Evolutionary conservation across 2,797 vertebrate genomes (phyloP).

Genomic region (Rhinichthys osculus): DNA sequence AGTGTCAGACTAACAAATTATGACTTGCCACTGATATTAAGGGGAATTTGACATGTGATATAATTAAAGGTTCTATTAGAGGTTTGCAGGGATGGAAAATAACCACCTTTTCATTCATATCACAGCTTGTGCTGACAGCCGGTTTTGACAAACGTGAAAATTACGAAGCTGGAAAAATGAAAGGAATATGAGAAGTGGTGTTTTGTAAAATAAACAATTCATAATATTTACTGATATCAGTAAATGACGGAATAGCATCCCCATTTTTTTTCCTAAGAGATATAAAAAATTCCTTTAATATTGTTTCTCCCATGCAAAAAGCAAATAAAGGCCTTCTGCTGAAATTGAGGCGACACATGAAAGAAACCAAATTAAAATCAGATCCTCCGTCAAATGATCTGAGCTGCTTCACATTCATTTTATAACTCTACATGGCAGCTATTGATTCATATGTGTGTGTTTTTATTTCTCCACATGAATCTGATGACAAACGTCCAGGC

Average conservation of each 20-base stretch:
- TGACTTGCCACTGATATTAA: constrained; percentile 6
- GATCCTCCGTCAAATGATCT: not conserved
- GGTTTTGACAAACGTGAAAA: constrained; percentile 20
- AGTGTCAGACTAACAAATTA: constrained; percentile 15
- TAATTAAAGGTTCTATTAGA: constrained; percentile 33
- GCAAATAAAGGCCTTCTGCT: not conserved
- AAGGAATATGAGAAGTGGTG: not conserved
- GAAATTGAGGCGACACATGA: too few species aligned
- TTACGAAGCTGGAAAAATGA: not conserved
- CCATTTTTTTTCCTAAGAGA: too few species aligned
- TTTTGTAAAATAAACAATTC: constrained; percentile 37
- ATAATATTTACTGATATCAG: not conserved
- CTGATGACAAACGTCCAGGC: not conserved
- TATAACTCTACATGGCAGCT: not conserved
- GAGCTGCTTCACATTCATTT: not conserved
- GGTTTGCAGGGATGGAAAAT: constrained; percentile 18
- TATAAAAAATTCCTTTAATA: not conserved
- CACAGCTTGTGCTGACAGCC: constrained; percentile 22
- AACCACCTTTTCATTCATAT: constrained; percentile 27
- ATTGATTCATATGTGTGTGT: not conserved
- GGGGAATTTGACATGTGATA: constrained; percentile 1
- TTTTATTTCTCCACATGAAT: not conserved
- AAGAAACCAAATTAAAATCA: not conserved
- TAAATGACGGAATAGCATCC: not conserved
- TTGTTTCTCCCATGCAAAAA: not conserved